Conservation (phyloP, 92 coral and sea anemone species). For the Palythoa grandis region DNA sequence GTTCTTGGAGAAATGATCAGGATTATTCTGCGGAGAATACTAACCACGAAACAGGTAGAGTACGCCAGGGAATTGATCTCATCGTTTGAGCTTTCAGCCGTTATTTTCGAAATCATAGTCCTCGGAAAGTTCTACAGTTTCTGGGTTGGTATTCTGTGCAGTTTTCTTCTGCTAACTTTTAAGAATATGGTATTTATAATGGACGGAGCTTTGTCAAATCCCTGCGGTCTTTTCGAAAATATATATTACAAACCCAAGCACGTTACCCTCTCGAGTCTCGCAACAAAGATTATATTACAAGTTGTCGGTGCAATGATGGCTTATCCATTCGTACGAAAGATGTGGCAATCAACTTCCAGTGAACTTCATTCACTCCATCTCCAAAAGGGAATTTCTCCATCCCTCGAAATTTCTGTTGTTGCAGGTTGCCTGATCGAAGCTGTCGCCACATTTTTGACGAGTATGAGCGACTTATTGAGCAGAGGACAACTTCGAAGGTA, state of each 20-base stretch:
- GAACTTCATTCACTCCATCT: constrained; percentile 77
- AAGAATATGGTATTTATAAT: constrained; percentile 76
- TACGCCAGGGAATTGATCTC: constrained; percentile 82
- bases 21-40: constrained; percentile 41
- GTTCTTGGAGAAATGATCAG: constrained; percentile 73
- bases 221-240: constrained; percentile 82
- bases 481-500: constrained; percentile 60
- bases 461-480: constrained; percentile 69
- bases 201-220: constrained; percentile 81
- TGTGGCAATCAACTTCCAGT: constrained; percentile 80
- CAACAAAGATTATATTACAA: constrained; percentile 67
- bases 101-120: constrained; percentile 83
- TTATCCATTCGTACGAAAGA: constrained; percentile 73
- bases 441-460: constrained; percentile 72
- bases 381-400: constrained; percentile 71
- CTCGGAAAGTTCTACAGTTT: constrained; percentile 83
- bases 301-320: constrained; percentile 81
- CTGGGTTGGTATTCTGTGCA: constrained; percentile 63
- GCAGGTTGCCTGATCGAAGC: constrained; percentile 82
- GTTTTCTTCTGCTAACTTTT: constrained; percentile 67
- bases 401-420: constrained; percentile 72
- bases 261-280: constrained; percentile 61
- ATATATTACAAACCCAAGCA: constrained; percentile 51
- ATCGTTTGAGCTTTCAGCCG: constrained; percentile 83
- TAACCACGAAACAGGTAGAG: constrained; percentile 44